phyloP scores from a whole-genome alignment of 2,888 invertebrate species.

The Luffia ferchaultella region DNA sequence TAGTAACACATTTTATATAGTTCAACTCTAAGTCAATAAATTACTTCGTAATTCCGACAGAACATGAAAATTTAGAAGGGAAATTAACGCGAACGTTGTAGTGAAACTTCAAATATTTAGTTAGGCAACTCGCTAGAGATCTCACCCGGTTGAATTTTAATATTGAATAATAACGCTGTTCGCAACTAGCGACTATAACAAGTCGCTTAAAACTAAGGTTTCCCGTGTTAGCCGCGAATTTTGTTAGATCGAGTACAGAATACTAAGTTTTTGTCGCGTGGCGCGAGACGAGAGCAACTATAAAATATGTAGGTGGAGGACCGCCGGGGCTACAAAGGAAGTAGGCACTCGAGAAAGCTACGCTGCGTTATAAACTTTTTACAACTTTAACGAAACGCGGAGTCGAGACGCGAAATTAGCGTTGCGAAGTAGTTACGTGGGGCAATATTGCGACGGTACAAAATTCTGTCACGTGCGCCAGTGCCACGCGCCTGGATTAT shows the following conservation, averaged over 20 bases:
- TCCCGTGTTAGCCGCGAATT: conserved; percentile 27
- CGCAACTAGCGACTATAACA: conserved; percentile 52
- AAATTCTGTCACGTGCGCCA: not conserved
- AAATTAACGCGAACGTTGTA: conserved; percentile 29
- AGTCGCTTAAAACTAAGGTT: conserved; percentile 47
- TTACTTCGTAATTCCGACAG: too few species aligned
- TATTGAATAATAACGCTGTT: conserved; percentile 63
- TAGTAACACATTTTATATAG: too few species aligned
- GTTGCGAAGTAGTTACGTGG: not conserved
- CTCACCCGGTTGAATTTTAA: conserved; percentile 52
- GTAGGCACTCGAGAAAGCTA: not conserved
- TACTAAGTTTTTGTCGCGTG: not conserved
- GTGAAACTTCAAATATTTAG: conserved; percentile 60
- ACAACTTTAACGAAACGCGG: not conserved
- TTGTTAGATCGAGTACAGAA: not conserved
- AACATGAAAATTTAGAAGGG: conserved; percentile 19
- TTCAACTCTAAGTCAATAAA: too few species aligned
- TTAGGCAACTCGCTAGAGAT: conserved; percentile 51
- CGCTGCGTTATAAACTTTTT: not conserved
- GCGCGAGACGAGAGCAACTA: not conserved
- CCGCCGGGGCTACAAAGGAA: not conserved
- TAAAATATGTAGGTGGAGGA: not conserved
- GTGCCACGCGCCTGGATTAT: conserved; percentile 56
- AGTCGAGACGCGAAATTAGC: not conserved
- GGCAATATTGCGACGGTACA: not conserved